Percentiles rank a stretch among this genome's conserved stretches.
phyloP scores from a whole-genome alignment of 2,113 vertebrate genomes.

The Lasiurus cinereus region DNA sequence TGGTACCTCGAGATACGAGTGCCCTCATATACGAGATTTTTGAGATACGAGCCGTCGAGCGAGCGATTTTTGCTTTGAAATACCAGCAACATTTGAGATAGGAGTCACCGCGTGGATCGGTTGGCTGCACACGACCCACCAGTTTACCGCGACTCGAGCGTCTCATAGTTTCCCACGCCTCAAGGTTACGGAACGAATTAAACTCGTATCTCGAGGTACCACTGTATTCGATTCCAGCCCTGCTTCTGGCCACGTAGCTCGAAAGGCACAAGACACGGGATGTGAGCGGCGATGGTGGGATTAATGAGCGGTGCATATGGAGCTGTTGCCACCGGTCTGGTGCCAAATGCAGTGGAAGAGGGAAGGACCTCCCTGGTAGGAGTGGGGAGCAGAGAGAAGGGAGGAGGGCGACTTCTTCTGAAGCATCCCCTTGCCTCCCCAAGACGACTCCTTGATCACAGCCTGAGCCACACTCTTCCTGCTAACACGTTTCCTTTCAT shows the following conservation, averaged over 20 bases:
- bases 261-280: conserved; percentile 68
- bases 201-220: too few species aligned
- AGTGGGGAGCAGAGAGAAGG: background rate
- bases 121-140: too few species aligned
- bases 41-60: too few species aligned
- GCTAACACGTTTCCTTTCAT: background rate
- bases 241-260: conserved; percentile 67
- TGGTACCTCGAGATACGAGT: too few species aligned
- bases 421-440: background rate
- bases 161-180: too few species aligned
- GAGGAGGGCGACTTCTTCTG: background rate
- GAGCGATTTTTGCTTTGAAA: too few species aligned
- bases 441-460: accelerated
- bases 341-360: background rate
- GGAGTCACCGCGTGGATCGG: too few species aligned
- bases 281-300: background rate
- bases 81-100: too few species aligned
- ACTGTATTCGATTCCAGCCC: conserved; percentile 33
- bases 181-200: too few species aligned
- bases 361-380: background rate
- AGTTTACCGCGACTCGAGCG: too few species aligned
- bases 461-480: background rate
- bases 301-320: background rate
- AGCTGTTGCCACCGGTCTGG: background rate
- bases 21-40: too few species aligned